A percentile compares a stretch with the other conserved stretches of the same genome.
phyloP scores from a whole-genome alignment of 2,888 invertebrate genomes.

The Plutella xylostella region DNA sequence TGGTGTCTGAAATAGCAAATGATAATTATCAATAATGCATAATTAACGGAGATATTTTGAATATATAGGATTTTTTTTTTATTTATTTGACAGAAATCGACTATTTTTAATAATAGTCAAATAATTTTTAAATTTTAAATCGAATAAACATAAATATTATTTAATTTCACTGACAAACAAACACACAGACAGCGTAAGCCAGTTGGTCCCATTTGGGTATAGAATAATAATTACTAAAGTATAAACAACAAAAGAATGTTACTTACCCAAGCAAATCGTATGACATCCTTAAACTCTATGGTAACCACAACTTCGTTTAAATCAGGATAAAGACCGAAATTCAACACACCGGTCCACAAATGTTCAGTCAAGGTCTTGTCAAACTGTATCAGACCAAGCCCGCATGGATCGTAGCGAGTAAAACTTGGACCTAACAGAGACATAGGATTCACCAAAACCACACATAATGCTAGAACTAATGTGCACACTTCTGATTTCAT shows the following conservation, averaged over 20 bases:
- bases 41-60: neutral
- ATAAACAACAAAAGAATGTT: neutral
- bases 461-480: constrained; percentile 15
- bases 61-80: neutral
- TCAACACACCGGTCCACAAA: constrained; percentile 39
- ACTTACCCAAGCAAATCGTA: constrained; percentile 39
- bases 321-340: constrained; percentile 38
- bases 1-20: constrained; percentile 27
- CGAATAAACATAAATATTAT: neutral
- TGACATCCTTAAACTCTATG: constrained; percentile 36
- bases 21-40: neutral
- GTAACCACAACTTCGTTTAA: constrained; percentile 30
- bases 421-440: constrained; percentile 38
- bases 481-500: too few species aligned
- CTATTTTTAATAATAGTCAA: neutral
- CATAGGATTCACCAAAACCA: constrained; percentile 31
- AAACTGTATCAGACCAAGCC: constrained; percentile 46
- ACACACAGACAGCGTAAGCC: neutral
- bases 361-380: constrained; percentile 31
- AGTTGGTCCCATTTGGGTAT: too few species aligned
- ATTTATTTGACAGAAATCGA: neutral
- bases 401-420: constrained; percentile 51
- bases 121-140: neutral
- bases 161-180: neutral
- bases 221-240: neutral